Evolutionary conservation across 1,140 invertebrate genomes (phyloP).

Genomic region (Spodoptera frugiperda): DNA sequence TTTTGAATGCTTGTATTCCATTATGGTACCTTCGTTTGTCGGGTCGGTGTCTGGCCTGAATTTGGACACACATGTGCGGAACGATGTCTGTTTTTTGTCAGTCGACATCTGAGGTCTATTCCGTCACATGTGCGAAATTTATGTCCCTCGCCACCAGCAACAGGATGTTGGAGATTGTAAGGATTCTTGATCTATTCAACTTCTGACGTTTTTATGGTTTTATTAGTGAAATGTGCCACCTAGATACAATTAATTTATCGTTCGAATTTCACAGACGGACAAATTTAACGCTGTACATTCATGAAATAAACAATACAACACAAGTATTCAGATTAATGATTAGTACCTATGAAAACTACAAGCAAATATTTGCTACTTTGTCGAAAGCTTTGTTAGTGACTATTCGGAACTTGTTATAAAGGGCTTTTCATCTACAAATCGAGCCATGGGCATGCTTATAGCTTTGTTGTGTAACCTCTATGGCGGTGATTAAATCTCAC

Average conservation of each 20-base stretch:
- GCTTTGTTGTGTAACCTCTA: constrained; percentile 83
- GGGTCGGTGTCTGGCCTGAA: constrained; percentile 62
- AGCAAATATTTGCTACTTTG: constrained; percentile 58
- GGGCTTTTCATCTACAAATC: constrained; percentile 70
- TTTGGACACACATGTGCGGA: constrained; percentile 73
- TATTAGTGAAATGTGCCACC: constrained; percentile 28
- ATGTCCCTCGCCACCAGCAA: constrained; percentile 64
- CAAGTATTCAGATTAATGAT: constrained; percentile 65
- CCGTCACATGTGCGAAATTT: constrained; percentile 78
- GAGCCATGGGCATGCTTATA: constrained; percentile 78
- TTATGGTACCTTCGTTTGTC: constrained; percentile 45
- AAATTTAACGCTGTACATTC: neutral
- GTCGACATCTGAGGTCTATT: constrained; percentile 74
- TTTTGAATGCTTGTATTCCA: constrained; percentile 50
- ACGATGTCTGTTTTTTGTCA: constrained; percentile 80
- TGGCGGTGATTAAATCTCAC: constrained; percentile 85
- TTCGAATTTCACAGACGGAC: neutral
- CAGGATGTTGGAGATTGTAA: constrained; percentile 68
- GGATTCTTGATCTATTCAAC: constrained; percentile 62
- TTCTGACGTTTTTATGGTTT: constrained; percentile 41
- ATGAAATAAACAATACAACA: constrained; percentile 39
- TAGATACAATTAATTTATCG: constrained; percentile 10
- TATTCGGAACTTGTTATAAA: constrained; percentile 74
- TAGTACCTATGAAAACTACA: constrained; percentile 74
- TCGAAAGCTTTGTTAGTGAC: constrained; percentile 72